Evolutionary conservation across 2,797 vertebrate genomes (phyloP).

Genomic region (Trematomus bernacchii): DNA sequence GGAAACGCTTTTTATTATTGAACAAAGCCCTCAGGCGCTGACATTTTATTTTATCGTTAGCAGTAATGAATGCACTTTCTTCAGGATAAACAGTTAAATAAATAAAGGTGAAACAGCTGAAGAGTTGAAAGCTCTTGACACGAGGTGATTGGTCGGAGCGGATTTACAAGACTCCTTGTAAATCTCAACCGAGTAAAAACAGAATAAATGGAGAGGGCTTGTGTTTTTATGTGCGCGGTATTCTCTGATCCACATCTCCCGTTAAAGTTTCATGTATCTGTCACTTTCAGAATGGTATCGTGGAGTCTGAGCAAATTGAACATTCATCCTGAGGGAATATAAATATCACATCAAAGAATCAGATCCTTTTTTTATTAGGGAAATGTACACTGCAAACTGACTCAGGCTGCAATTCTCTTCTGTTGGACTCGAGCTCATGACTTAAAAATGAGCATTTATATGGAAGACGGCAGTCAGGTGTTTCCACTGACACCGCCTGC

Average conservation of each 20-base stretch:
- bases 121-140: slow-evolving; percentile 47
- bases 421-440: slow-evolving; percentile 48
- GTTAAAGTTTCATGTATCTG: slow-evolving; percentile 72
- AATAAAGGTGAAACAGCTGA: slow-evolving; percentile 47
- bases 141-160: slow-evolving; percentile 51
- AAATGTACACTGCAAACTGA: slow-evolving; percentile 58
- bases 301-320: slow-evolving; percentile 64
- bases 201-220: slow-evolving; percentile 2
- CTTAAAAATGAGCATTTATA: slow-evolving; percentile 63
- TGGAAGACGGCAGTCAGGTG: slow-evolving; percentile 46
- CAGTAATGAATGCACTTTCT: slow-evolving; percentile 79
- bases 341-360: slow-evolving; percentile 72
- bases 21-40: slow-evolving; percentile 56
- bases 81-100: slow-evolving; percentile 72
- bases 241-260: slow-evolving; percentile 35
- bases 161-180: slow-evolving; percentile 59
- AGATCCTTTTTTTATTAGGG: slow-evolving; percentile 56
- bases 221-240: slow-evolving; percentile 1
- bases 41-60: slow-evolving; percentile 55
- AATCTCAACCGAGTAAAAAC: slow-evolving; percentile 33
- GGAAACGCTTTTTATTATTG: slow-evolving; percentile 75
- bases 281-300: slow-evolving; percentile 54
- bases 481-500: slow-evolving; percentile 56
- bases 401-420: slow-evolving; percentile 50
- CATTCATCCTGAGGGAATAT: slow-evolving; percentile 59